Base-by-base conservation (phyloP, 2,888 invertebrate genomes). In the Nomada fabriciana region DNA sequence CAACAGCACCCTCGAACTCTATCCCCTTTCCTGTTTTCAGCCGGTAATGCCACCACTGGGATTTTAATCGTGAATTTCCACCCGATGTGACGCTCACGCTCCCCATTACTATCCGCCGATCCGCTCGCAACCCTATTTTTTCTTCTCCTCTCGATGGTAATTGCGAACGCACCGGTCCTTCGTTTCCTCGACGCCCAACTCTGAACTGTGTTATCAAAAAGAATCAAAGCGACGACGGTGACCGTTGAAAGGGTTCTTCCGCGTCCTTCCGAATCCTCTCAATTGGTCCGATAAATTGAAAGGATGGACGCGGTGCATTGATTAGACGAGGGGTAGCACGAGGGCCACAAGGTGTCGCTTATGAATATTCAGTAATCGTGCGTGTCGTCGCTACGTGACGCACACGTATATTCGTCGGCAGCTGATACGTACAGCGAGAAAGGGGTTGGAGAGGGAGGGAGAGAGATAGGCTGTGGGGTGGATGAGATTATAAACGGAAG, bases 281-380 rank as follows among this genome's bases (percentile, higher is more conserved):
- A 73, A 82, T 70, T 61, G 76, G 60, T 18, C 29, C 68, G 70
- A 77, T 77, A 75, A 80, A 80, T 83, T 73, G 83, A 77, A 77
- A 85, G 80, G 73, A 72, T 59, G 50, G 25, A 59, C 76, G 79
- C n/a, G 59, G 55, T 68, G 72, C 80, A 77, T 57, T 59, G 82
- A 76, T 68, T 67, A 63, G 63, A 61, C 42, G 69, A 57, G 72
- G 61, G 67, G 52, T n/a, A 68, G 69, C 63, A 43, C 23, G 47
- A 73, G 76, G 74, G 82, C 74, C 86, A 73, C 74, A 85, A 85
- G 83, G 76, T 82, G 76, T 85, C 65, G 82, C 84, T 86, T 85
- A 90, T 90, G 89, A 89, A 90, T 90, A 90, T 90, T 90, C 88
- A 90, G 83, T 84, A 85, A 84, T 80, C 52, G 86, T 86, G 86